Evolutionary conservation across 2,888 invertebrate genomes (phyloP), one percentile per base, ranked within the genome.

Genomic region (Sipha maydis): DNA sequence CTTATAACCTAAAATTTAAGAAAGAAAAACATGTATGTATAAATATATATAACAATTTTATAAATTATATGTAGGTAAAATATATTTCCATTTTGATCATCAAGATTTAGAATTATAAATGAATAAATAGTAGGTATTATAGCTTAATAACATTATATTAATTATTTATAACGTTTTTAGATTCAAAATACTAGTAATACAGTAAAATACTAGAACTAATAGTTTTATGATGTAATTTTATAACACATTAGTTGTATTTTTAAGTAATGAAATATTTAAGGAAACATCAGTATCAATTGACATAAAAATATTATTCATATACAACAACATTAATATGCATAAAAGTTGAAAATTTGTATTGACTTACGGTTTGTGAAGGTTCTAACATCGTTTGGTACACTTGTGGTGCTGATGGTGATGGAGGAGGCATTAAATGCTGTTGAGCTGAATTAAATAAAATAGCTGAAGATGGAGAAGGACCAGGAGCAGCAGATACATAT

Each of bases 361-460:
- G 3, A 88, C 88, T 82, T 88, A 88, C 88, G 0, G 88, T 76
- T 88, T 88, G 88, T 48, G 88, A 80, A 75, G 88, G 88, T 88
- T 88, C 88, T 48, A 88, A 48, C 69, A 88, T 67, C 2, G 88
- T 85, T 77, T 85, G 82, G 34, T 88, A 88, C 67, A 88, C 88
- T 88, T 88, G 88, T 9, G 88, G 88, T 1, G 88, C 82, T 41
- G 88, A 88, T 34, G 88, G 88, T 19, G 88, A 88, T n/a, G 88
- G 88, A 34, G 88, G 88, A 25, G 88, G 88, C 41, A 88, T 88
- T 75, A 82, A 80, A 88, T 88, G 88, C 25, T 88, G 88, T 75
- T 88, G 88, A 82, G 82, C 75, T 11, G 88, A 88, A 82, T 88
- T 88, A 67, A 88, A 88, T 19, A 88, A 80, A 56, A 88, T 88